Evolutionary conservation across 2,113 vertebrate species (phyloP).

Genomic region (Blennius ocellaris): DNA sequence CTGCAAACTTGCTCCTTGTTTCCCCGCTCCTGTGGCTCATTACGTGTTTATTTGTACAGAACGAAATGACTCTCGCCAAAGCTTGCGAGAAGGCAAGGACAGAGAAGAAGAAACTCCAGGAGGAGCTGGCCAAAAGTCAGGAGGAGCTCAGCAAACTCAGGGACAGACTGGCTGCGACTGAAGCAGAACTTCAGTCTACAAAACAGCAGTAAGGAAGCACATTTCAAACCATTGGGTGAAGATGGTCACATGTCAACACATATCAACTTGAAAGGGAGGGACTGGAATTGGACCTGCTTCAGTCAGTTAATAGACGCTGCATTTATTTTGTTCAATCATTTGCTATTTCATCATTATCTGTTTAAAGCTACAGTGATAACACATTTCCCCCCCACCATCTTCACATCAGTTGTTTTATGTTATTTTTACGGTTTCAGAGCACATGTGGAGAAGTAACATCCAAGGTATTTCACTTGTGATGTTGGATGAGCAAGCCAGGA

Average conservation of each 20-base stretch:
- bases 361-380: too few relatives aligned
- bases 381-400: too few relatives aligned
- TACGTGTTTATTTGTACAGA: conserved; percentile 78
- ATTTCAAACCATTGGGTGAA: conserved; percentile 1
- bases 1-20: conserved; percentile 18
- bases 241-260: neutral
- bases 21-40: conserved; percentile 32
- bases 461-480: too few relatives aligned
- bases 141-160: conserved; percentile 84
- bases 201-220: conserved; percentile 87
- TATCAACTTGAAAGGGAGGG: conserved; percentile 3
- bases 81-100: conserved; percentile 84
- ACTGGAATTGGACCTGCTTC: too few relatives aligned
- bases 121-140: conserved; percentile 79
- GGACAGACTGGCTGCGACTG: conserved; percentile 83
- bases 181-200: conserved; percentile 87
- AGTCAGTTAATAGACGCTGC: too few relatives aligned
- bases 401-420: too few relatives aligned
- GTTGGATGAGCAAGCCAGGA: too few relatives aligned
- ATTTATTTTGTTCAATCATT: too few relatives aligned
- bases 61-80: conserved; percentile 87
- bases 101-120: conserved; percentile 84
- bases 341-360: too few relatives aligned
- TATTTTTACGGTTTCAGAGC: too few relatives aligned
- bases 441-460: too few relatives aligned